A percentile compares a stretch with the other conserved stretches of the same genome.
Evolutionary conservation across 1,140 invertebrate species (phyloP).

Genomic region (Liolophura sinensis): DNA sequence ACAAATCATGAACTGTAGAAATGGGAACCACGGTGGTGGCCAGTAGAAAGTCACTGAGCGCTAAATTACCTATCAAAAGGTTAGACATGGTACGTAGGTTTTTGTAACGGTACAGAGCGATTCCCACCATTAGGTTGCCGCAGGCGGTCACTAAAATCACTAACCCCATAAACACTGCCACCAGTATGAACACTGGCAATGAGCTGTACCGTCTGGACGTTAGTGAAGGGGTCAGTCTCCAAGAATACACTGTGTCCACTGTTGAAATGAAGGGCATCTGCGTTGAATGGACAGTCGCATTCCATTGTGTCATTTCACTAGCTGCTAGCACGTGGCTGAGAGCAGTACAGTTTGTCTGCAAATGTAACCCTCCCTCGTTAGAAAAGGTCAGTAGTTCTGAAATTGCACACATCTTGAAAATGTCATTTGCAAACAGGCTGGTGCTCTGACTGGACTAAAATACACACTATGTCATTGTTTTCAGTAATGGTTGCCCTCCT

Average conservation of each 20-base stretch:
- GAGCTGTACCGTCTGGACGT: conserved; percentile 43
- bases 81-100: conserved; percentile 57
- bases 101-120: conserved; percentile 51
- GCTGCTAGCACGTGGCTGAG: too few relatives aligned
- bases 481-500: too few relatives aligned
- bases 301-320: too few relatives aligned
- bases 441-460: too few relatives aligned
- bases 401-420: too few relatives aligned
- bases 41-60: conserved; percentile 56
- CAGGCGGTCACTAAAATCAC: conserved; percentile 57
- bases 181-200: conserved; percentile 34
- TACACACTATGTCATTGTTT: too few relatives aligned
- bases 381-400: too few relatives aligned
- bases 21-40: conserved; percentile 57
- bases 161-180: conserved; percentile 40
- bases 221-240: conserved; percentile 33
- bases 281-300: too few relatives aligned
- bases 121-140: conserved; percentile 55
- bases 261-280: too few relatives aligned
- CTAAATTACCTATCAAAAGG: conserved; percentile 59
- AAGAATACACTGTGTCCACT: conserved; percentile 22
- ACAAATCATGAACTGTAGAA: conserved; percentile 50
- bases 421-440: too few relatives aligned
- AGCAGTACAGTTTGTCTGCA: too few relatives aligned
- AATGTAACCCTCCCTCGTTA: too few relatives aligned